Base-by-base conservation (phyloP, 2,113 vertebrate genomes). In the Spheniscus mendiculus region DNA sequence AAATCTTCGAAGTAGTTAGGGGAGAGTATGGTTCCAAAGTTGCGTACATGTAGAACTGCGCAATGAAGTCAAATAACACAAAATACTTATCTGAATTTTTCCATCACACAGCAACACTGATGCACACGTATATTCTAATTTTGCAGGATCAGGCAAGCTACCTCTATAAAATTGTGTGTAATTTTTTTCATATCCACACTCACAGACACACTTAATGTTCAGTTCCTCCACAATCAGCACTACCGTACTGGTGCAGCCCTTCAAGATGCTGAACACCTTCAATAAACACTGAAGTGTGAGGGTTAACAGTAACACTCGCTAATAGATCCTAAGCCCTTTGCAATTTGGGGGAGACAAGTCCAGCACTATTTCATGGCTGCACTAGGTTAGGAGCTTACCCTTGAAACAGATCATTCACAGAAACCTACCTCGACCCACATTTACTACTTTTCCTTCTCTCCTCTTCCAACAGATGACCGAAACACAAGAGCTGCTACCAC, bases 221-320 rank as follows among this genome's bases (percentile, higher is more conserved):
- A 7, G 38, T 1, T 61, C 29, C 42, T 67, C 30, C 72, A 61
- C 14, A 30, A 15, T 9, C 61, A 87, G 27, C 58, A 12, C 21
- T 12, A 32, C 34, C 26, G 12, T 5, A 22, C 23, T 5, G 9
- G 27, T 5, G 11, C 12, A 0, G 1, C 18, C 27, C 53, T 42
- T n/a, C 47, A 15, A 40, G 32, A 12, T 6, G 27, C 30, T 12
- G 12, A 76, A 34, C 21, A 14, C 5, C 36, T 40, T 10, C 62
- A n/a, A 1, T 1, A 22, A 40, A 22, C 23, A 10, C 42, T 9
- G 3, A 59, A 44, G 38, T 0, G 1, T 5, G 4, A 62, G 21
- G 16, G 18, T 18, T 52, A 83, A 63, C 18, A 45, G 2, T 0
- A 16, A n/a, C 56, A 29, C 40, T 3, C 23, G 23, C 36, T 14